Evolutionary conservation across 2,888 invertebrate species (phyloP), one percentile per base, ranked within the genome.

Genomic region (Anoplius nigerrimus): DNA sequence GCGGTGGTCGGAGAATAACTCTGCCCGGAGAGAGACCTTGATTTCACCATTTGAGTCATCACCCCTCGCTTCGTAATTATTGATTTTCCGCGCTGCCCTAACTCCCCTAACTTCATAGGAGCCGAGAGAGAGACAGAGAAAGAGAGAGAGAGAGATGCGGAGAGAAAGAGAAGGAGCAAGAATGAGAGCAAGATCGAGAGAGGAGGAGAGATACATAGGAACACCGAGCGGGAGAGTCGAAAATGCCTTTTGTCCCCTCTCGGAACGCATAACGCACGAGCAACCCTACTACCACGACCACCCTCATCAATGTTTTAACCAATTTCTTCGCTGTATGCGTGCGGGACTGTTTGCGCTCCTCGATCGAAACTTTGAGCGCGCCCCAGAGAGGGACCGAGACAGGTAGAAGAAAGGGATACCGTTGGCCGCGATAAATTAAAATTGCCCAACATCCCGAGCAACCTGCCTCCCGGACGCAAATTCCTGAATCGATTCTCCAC

Each of bases 21-120:
- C 75, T 75, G 76, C 72, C 75, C 69, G 76, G 75, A 79, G 82
- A 34, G 34, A 84, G 83, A 84, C 85, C 86, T 88, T 88, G 87
- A 88, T 88, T 89, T 88, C 82, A 79, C 82, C 85, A 85, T 87
- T 88, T 86, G 87, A 88, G 87, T 88, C 88, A 88, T 88, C 88
- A 81, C 85, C 86, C 88, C 84, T 87, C 81, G 85, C 82, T 85
- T 85, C 82, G 87, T 87, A 88, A 89, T 89, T 89, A 89, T 89
- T 88, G 88, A 88, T 89, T 88, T 88, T 88, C 87, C 80, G 80
- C 72, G 79, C 82, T 85, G 81, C 82, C 81, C 85, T 84, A 85
- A 86, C 86, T 87, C 87, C 88, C 88, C 88, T 87, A 88, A 86
- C 84, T 86, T 87, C 82, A 83, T 85, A 82, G 75, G 76, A 78